phyloP scores from a whole-genome alignment of 2,888 invertebrate genomes.

The Pherbina coryleti region DNA sequence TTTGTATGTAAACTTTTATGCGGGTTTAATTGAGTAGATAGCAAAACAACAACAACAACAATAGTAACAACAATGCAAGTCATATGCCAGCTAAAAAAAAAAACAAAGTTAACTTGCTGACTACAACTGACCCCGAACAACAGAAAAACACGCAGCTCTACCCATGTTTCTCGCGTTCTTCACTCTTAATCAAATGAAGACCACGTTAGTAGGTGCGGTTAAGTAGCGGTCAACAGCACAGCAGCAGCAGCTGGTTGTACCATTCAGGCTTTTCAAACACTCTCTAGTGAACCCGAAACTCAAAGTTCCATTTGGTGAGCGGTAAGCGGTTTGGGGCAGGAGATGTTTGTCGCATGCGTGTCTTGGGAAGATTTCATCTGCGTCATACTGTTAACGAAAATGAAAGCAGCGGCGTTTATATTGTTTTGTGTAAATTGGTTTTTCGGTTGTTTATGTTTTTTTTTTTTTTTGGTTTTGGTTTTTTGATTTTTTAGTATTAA shows the following conservation, averaged over 20 bases:
- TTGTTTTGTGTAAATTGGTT: no score
- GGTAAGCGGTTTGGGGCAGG: neutral
- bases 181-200: neutral
- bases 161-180: neutral
- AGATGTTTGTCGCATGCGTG: neutral
- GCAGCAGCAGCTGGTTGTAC: neutral
- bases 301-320: no score
- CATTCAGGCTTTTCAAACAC: neutral
- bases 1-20: no score
- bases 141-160: neutral
- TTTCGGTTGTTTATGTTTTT: no score
- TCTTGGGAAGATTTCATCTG: slow-evolving; percentile 51
- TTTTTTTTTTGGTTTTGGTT: no score
- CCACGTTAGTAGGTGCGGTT: slow-evolving; percentile 17
- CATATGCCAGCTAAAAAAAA: neutral
- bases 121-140: slow-evolving; percentile 21
- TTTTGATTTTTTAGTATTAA: no score
- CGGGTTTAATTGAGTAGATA: neutral
- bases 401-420: slow-evolving; percentile 51
- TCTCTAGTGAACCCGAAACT: no score
- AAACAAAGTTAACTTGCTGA: slow-evolving; percentile 8
- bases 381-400: slow-evolving; percentile 59
- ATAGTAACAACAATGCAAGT: neutral
- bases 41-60: neutral
- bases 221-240: slow-evolving; percentile 9